Percentiles rank a stretch among this genome's conserved stretches.
Conservation (phyloP, 2,797 vertebrate species). For the Enteromius treurensis region DNA sequence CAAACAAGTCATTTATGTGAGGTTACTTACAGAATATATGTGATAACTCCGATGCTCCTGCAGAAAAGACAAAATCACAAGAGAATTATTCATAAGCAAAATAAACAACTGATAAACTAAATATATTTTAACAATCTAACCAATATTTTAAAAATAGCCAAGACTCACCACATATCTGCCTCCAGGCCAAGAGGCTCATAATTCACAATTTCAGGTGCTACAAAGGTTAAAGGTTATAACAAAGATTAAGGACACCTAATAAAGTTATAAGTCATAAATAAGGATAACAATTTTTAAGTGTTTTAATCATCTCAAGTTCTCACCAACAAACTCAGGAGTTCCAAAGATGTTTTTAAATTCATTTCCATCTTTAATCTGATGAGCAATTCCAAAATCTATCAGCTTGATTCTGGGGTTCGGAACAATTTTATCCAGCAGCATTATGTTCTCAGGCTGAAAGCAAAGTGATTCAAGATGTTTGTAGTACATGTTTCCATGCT, state of each 20-base stretch:
- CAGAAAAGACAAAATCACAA: conserved; percentile 53
- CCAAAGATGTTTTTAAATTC: conserved; percentile 99
- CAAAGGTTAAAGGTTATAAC: conserved; percentile 58
- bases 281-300: neutral
- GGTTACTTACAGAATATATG: conserved; percentile 94
- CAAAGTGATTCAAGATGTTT: neutral
- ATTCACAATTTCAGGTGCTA: conserved; percentile 98
- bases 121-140: neutral
- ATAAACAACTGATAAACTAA: neutral
- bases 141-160: neutral
- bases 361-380: conserved; percentile 95
- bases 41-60: conserved; percentile 98
- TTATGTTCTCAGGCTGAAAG: conserved; percentile 94
- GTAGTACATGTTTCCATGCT: neutral
- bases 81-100: neutral
- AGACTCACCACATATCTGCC: conserved; percentile 94
- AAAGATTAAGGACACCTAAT: conserved; percentile 32
- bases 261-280: neutral
- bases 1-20: conserved; percentile 19
- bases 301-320: neutral
- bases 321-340: conserved; percentile 96
- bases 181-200: conserved; percentile 97
- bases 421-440: conserved; percentile 94
- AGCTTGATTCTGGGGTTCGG: conserved; percentile 95
- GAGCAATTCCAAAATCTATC: conserved; percentile 96